phyloP scores from a whole-genome alignment of 2,888 invertebrate genomes.

The Chydorus sphaericus region DNA sequence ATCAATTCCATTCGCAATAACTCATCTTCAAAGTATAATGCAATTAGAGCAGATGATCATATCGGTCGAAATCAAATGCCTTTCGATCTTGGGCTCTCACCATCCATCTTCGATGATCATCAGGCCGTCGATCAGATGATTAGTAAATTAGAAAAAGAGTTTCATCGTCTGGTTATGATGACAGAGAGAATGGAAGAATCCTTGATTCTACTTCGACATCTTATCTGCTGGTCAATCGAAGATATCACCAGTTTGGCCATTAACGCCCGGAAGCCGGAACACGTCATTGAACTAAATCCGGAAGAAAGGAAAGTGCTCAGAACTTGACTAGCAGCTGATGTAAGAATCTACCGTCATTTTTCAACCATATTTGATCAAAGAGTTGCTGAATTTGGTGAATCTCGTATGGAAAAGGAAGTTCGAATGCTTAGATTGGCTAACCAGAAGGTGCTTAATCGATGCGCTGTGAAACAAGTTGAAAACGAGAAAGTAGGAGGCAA shows the following conservation, averaged over 20 bases:
- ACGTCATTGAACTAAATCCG: conserved; percentile 18
- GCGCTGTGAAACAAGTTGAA: too few species aligned
- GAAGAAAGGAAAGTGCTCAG: conserved; percentile 18
- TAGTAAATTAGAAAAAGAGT: conserved; percentile 22
- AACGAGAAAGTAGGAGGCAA: too few species aligned
- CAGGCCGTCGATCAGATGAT: conserved; percentile 18
- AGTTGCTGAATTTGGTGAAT: not conserved
- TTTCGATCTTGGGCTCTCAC: conserved; percentile 25
- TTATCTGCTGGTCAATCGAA: conserved; percentile 24
- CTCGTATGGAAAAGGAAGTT: not conserved
- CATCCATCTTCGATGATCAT: conserved; percentile 19
- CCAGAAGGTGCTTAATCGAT: too few species aligned
- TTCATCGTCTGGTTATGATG: conserved; percentile 25
- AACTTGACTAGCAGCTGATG: conserved; percentile 21
- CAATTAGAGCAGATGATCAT: conserved; percentile 11
- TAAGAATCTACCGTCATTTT: conserved; percentile 21
- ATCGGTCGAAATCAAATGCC: conserved; percentile 26
- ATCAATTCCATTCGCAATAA: not conserved
- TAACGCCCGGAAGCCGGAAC: conserved; percentile 21
- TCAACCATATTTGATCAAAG: conserved; percentile 15
- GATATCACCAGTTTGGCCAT: not conserved
- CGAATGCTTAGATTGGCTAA: not conserved
- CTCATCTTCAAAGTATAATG: not conserved
- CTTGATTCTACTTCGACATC: conserved; percentile 23
- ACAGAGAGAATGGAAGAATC: conserved; percentile 26